A percentile compares a stretch with the other conserved stretches of the same genome.
phyloP scores from a whole-genome alignment of 2,888 invertebrate genomes.

The Pheosia gnoma region DNA sequence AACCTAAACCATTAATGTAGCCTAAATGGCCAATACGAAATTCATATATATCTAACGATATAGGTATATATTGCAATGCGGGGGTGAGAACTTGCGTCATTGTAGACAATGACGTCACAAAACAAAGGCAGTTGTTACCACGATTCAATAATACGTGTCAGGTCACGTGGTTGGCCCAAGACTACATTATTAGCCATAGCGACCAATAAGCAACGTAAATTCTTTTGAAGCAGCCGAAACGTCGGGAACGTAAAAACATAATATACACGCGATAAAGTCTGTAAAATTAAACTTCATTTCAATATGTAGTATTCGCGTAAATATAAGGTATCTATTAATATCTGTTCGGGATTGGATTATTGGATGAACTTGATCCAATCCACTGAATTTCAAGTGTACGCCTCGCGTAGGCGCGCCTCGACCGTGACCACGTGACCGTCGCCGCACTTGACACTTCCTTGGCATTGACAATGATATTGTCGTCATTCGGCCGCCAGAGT shows the following conservation, averaged over 20 bases:
- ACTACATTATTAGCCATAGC: too few relatives aligned
- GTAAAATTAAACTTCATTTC: too few relatives aligned
- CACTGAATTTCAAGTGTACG: not conserved
- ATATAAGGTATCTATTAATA: too few relatives aligned
- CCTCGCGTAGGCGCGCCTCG: not conserved
- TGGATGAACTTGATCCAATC: not conserved
- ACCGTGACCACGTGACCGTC: not conserved
- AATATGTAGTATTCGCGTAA: too few relatives aligned
- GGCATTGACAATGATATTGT: conserved; percentile 36
- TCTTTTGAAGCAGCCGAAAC: too few relatives aligned
- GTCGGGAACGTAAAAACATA: too few relatives aligned
- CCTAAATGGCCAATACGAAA: too few relatives aligned
- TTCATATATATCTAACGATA: too few relatives aligned
- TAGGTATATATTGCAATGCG: conserved; percentile 8
- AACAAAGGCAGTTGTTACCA: not conserved
- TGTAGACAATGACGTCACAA: not conserved
- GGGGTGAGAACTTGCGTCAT: conserved; percentile 21
- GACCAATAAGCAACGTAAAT: too few relatives aligned
- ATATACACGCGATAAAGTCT: too few relatives aligned
- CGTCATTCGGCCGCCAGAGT: conserved; percentile 14
- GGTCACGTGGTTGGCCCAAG: too few relatives aligned
- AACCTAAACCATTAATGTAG: too few relatives aligned
- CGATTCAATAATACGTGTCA: not conserved
- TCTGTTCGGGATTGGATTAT: not conserved
- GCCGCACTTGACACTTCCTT: conserved; percentile 14